Conservation (phyloP, 2,797 vertebrate species). For the Morelia viridis region DNA sequence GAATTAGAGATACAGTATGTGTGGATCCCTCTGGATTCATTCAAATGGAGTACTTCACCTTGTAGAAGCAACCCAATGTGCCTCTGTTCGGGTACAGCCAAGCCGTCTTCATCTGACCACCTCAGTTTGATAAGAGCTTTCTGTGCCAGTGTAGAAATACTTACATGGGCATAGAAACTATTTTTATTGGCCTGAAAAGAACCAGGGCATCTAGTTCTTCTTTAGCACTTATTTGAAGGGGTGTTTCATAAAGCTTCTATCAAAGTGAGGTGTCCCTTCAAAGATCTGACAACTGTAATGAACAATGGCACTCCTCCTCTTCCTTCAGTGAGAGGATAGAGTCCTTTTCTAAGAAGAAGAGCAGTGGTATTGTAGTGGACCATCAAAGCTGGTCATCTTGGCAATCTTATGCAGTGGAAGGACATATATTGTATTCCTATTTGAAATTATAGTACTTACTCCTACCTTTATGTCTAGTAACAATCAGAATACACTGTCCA, state of each 20-base stretch:
- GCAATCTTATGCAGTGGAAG: neutral
- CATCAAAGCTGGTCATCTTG: neutral
- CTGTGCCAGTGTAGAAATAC: neutral
- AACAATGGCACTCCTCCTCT: neutral
- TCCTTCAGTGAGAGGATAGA: neutral
- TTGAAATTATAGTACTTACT: neutral
- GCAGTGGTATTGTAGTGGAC: neutral
- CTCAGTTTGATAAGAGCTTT: neutral
- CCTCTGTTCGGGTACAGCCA: neutral
- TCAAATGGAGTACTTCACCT: neutral
- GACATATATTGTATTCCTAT: neutral
- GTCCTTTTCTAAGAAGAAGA: neutral
- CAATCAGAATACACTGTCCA: neutral
- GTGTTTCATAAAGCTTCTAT: neutral
- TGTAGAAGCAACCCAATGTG: neutral
- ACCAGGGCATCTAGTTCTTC: neutral
- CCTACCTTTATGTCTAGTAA: neutral
- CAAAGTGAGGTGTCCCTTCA: neutral
- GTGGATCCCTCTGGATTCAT: neutral
- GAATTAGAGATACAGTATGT: neutral
- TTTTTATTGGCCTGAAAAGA: neutral
- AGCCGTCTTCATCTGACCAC: neutral
- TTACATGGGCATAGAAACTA: neutral
- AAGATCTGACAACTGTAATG: neutral
- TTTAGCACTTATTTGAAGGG: neutral